Base-by-base conservation (phyloP, 2,113 vertebrate species). In the Sula dactylatra region DNA sequence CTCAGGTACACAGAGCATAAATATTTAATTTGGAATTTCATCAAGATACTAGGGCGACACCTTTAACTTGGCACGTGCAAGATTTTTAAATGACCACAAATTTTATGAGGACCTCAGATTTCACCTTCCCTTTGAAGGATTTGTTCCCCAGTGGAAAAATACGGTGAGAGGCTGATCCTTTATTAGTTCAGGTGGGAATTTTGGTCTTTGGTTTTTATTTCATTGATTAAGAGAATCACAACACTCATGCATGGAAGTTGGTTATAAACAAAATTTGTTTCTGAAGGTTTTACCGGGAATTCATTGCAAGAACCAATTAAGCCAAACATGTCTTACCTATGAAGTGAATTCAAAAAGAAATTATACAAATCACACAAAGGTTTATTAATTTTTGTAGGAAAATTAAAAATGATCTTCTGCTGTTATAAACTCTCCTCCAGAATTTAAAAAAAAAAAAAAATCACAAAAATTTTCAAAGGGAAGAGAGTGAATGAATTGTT, bases 21-120 rank as follows among this genome's bases (percentile, higher is more conserved):
- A 89, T 84, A 92, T 94, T 95, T 97, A 62, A 78, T 90, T 4
- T 94, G 94, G 92, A 96, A 56, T 96, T 91, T 82, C 38, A 91
- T 77, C 88, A 92, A 81, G 80, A 42, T 36, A 15, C 88, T 56
- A 49, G 47, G 66, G 77, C 77, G 82, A 79, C 86, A 84, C 86
- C 91, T 97, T 92, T 66, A 66, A 89, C 56, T 94, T 89, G 86
- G 77, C 94, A 92, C 29, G 69, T 10, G 24, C 56, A 66, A 72
- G 70, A n/a, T 25, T 58, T 94, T 85, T 82, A 91, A 94, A 93
- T 2, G 20, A 91, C 78, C 61, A 93, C 78, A 91, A 49, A 91
- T 95, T 91, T 94, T 91, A 89, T 54, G 70, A 95, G 73, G 66
- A 76, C 74, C 36, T 96, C 67, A 69, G 70, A 59, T 94, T 96